Base-by-base conservation (phyloP, 2,888 invertebrate genomes). In the Agrotis clavis region DNA sequence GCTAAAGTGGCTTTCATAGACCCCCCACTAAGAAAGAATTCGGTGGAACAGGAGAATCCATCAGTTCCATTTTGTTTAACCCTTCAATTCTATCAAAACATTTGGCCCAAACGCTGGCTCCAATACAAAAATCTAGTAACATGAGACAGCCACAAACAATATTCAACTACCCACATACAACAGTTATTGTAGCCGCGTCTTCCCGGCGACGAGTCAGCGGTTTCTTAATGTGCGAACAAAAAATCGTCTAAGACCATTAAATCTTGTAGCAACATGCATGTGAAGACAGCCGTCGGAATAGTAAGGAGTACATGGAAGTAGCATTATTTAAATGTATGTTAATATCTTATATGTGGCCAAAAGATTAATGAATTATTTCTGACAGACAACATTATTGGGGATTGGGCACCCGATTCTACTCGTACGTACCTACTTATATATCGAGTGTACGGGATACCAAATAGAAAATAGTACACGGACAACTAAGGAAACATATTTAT, bases 191-290 rank as follows among this genome's bases (percentile, higher is more conserved):
- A 88, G 83, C 75, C 75, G 64, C 71, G 86, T 82, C 81, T 80
- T 83, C 85, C 85, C 83, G 86, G 81, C 85, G 82, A 87, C 86
- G 86, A 62, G 54, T 60, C 69, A 54, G 57, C 70, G 88, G 77
- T 88, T 90, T 90, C 87, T 87, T 90, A 89, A 92, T 90, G 87
- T 87, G 91, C 92, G 82, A 91, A 92, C 91, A 91, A 89, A 90
- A 89, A 90, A 88, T 88, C 78, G 86, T 83, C 83, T 83, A 67
- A 74, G 72, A 72, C 71, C 71, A 75, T 81, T 86, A 81, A 80
- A 85, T 86, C 77, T 80, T 78, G 72, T 79, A 74, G 60, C 60
- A 67, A 85, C 80, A 75, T 67, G 78, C 53, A 65, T 62, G 77
- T 80, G 86, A 80, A 71, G 72, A 86, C 83, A 84, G 74, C 45